phyloP scores from a whole-genome alignment of 92 coral and sea anemone genomes.

The Desmophyllum pertusum region DNA sequence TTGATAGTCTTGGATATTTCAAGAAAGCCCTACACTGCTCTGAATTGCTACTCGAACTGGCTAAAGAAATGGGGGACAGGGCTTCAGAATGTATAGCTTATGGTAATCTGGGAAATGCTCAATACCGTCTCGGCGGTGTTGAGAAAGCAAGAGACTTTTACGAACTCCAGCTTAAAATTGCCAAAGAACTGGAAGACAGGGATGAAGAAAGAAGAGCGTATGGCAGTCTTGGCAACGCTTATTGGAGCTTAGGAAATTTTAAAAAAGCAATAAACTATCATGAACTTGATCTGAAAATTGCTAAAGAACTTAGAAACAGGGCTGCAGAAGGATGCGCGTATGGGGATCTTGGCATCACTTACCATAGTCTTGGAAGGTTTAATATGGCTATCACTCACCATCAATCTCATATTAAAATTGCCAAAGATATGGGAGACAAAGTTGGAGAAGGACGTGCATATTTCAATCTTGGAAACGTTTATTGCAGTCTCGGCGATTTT shows the following conservation, averaged over 20 bases:
- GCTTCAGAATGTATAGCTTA: neutral
- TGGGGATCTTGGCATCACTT: neutral
- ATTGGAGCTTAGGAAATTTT: neutral
- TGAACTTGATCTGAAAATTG: neutral
- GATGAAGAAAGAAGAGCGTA: neutral
- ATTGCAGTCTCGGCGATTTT: neutral
- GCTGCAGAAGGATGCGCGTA: neutral
- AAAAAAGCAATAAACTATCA: slow-evolving; percentile 4
- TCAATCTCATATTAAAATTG: neutral
- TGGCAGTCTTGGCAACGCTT: neutral
- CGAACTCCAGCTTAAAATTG: neutral
- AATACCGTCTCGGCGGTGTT: neutral
- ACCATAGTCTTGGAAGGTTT: neutral
- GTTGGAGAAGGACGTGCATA: neutral
- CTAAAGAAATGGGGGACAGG: neutral
- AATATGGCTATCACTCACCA: neutral
- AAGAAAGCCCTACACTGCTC: too few species aligned
- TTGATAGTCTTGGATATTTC: too few species aligned
- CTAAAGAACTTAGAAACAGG: neutral
- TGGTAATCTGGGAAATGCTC: neutral
- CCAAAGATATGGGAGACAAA: slow-evolving; percentile 11
- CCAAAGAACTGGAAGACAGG: neutral
- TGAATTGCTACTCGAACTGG: too few species aligned
- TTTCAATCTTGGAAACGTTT: neutral
- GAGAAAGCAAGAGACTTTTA: neutral